Conservation (phyloP, 2,888 invertebrate species). For the Nezara viridula region DNA sequence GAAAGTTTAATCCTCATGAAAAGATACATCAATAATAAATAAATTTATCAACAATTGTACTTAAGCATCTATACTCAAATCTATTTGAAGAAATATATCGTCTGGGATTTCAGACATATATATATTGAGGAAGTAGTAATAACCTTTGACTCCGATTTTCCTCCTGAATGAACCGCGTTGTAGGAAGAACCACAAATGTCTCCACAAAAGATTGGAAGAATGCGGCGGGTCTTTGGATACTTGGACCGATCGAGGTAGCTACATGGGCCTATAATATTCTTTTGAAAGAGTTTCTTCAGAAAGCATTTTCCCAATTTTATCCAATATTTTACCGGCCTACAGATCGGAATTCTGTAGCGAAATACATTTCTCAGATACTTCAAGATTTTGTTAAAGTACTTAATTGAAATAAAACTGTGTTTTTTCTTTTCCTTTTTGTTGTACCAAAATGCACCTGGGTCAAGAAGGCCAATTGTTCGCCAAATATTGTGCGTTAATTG, state of each 20-base stretch:
- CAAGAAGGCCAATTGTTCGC: no score
- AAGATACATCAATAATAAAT: no score
- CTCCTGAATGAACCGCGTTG: not conserved
- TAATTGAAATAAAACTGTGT: no score
- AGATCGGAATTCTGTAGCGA: not conserved
- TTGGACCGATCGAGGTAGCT: not conserved
- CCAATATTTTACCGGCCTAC: not conserved
- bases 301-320: not conserved
- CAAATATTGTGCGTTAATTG: no score
- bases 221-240: not conserved
- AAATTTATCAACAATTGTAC: no score
- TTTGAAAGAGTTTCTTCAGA: slow-evolving; percentile 1
- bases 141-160: slow-evolving; percentile 13
- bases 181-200: slow-evolving; percentile 2
- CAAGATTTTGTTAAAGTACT: no score
- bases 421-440: no score
- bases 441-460: no score
- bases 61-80: no score
- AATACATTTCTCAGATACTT: not conserved
- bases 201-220: not conserved
- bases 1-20: no score
- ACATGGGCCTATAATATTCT: not conserved
- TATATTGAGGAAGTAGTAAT: not conserved
- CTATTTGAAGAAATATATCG: no score
- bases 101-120: no score